Conservation (phyloP, 92 coral and sea anemone species). For the Porites lobata region DNA sequence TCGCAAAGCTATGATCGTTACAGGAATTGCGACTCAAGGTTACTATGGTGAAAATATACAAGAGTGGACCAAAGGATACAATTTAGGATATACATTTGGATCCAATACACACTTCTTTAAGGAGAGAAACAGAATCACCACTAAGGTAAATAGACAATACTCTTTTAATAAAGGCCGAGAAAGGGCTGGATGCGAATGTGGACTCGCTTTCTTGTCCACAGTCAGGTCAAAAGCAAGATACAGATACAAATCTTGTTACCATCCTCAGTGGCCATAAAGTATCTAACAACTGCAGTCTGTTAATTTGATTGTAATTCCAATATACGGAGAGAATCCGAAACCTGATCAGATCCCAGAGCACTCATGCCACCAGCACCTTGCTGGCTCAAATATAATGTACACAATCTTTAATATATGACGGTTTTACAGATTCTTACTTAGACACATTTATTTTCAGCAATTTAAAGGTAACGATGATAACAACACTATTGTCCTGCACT, state of each 20-base stretch:
- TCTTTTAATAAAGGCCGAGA: too few relatives aligned
- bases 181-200: too few relatives aligned
- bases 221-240: too few relatives aligned
- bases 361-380: too few relatives aligned
- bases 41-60: slow-evolving; percentile 50
- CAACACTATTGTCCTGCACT: slow-evolving; percentile 66
- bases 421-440: too few relatives aligned
- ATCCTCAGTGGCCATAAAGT: too few relatives aligned
- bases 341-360: too few relatives aligned
- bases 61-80: slow-evolving; percentile 73
- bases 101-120: slow-evolving; percentile 42
- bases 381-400: background rate
- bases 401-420: background rate
- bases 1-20: slow-evolving; percentile 65
- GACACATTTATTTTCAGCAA: slow-evolving; percentile 25
- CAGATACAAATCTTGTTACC: too few relatives aligned
- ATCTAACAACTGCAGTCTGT: too few relatives aligned
- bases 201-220: too few relatives aligned
- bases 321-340: too few relatives aligned
- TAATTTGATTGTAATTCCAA: too few relatives aligned
- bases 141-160: slow-evolving; percentile 55
- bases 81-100: slow-evolving; percentile 62
- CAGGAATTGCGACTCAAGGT: slow-evolving; percentile 90
- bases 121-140: slow-evolving; percentile 32
- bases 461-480: slow-evolving; percentile 79